Evolutionary conservation across 2,888 invertebrate genomes (phyloP).

Genomic region (Drosophila mettleri): DNA sequence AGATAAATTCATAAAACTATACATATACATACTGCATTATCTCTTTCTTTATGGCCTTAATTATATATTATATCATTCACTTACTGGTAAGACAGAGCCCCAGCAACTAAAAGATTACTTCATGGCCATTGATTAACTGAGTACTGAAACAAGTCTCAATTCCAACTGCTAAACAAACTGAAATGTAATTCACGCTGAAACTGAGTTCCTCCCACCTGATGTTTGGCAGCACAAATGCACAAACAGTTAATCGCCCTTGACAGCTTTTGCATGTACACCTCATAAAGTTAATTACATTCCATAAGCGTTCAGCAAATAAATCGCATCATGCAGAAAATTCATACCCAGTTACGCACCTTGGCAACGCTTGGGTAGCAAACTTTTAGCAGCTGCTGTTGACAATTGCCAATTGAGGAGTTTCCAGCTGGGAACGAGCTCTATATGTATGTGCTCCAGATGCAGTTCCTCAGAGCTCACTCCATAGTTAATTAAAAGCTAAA

Average conservation of each 20-base stretch:
- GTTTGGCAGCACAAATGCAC: constrained; percentile 9
- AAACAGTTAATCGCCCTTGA: constrained; percentile 37
- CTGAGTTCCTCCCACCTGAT: neutral
- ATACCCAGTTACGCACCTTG: constrained; percentile 44
- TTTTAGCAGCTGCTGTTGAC: constrained; percentile 55
- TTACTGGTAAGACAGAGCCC: neutral
- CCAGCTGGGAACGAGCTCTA: neutral
- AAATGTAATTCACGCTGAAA: constrained; percentile 6
- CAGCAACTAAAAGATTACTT: neutral
- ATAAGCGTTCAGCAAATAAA: constrained; percentile 44
- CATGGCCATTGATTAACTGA: constrained; percentile 4
- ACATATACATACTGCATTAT: no score
- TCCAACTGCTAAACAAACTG: neutral
- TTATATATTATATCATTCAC: no score
- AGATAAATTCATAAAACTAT: no score
- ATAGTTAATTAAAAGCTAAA: constrained; percentile 75
- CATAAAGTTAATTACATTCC: constrained; percentile 71
- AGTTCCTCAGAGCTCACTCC: constrained; percentile 31
- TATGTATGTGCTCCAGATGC: constrained; percentile 16
- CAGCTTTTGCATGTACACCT: constrained; percentile 48
- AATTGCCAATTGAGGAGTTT: constrained; percentile 49
- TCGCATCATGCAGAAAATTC: constrained; percentile 43
- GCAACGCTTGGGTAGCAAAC: constrained; percentile 45
- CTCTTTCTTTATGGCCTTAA: no score
- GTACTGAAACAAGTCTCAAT: constrained; percentile 8